Conservation (phyloP, 2,113 vertebrate genomes). For the Eupsittula cactorum region DNA sequence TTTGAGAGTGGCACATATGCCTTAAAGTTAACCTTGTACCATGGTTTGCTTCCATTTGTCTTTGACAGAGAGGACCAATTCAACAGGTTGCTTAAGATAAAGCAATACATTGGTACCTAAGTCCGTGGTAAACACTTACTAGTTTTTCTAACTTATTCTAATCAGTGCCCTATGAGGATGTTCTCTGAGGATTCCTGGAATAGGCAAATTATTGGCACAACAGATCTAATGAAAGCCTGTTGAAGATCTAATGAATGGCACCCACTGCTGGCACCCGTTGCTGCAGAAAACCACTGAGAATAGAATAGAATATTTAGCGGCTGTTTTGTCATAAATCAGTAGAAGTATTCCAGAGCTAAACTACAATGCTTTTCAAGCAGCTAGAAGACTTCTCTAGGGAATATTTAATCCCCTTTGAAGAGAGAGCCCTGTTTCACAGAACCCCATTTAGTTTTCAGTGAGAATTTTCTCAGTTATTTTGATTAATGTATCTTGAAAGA, state of each 20-base stretch:
- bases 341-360: not conserved
- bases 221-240: not conserved
- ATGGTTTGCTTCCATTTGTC: not conserved
- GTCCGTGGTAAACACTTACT: conserved; percentile 67
- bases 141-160: not conserved
- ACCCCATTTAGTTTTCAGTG: not conserved
- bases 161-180: not conserved
- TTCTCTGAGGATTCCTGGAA: not conserved
- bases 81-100: conserved; percentile 57
- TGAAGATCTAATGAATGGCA: not conserved
- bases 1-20: fast-evolving
- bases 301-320: not conserved
- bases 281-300: not conserved
- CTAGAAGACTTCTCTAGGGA: not conserved
- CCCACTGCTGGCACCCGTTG: not conserved
- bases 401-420: conserved; percentile 32
- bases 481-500: not conserved
- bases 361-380: not conserved
- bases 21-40: not conserved
- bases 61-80: conserved; percentile 66
- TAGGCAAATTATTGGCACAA: not conserved
- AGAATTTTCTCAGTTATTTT: conserved; percentile 16
- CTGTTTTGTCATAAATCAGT: not conserved
- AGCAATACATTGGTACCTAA: conserved; percentile 73
- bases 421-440: not conserved